Conservation (phyloP, 2,113 vertebrate genomes). For the Macquaria ambigua region DNA sequence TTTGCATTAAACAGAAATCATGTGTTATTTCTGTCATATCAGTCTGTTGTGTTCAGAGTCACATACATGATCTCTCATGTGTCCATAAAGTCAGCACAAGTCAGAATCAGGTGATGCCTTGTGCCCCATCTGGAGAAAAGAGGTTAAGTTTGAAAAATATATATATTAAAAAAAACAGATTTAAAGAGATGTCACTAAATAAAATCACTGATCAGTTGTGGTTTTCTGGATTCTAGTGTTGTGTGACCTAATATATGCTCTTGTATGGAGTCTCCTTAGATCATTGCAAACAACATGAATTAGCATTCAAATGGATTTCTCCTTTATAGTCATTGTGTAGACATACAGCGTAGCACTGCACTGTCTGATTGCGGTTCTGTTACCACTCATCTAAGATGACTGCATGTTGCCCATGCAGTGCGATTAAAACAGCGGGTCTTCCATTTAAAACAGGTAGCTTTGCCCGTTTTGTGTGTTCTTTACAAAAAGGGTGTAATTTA, state of each 20-base stretch:
- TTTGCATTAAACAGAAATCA: not conserved
- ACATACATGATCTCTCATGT: not conserved
- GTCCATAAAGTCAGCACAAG: not conserved
- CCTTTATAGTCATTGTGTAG: not conserved
- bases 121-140: not conserved
- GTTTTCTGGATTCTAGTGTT: not conserved
- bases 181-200: not conserved
- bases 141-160: too few species aligned
- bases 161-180: not conserved
- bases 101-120: not conserved
- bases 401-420: not conserved
- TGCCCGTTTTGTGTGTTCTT: constrained; percentile 1
- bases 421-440: constrained; percentile 48
- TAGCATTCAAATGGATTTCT: constrained; percentile 1
- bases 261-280: not conserved
- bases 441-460: constrained; percentile 40
- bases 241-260: not conserved
- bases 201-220: not conserved
- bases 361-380: constrained; percentile 33
- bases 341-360: not conserved
- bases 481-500: constrained; percentile 55
- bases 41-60: not conserved
- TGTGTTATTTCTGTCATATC: not conserved
- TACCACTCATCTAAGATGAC: not conserved
- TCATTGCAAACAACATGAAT: constrained; percentile 1